phyloP scores from a whole-genome alignment of 2,888 invertebrate genomes.

The Plutella xylostella region DNA sequence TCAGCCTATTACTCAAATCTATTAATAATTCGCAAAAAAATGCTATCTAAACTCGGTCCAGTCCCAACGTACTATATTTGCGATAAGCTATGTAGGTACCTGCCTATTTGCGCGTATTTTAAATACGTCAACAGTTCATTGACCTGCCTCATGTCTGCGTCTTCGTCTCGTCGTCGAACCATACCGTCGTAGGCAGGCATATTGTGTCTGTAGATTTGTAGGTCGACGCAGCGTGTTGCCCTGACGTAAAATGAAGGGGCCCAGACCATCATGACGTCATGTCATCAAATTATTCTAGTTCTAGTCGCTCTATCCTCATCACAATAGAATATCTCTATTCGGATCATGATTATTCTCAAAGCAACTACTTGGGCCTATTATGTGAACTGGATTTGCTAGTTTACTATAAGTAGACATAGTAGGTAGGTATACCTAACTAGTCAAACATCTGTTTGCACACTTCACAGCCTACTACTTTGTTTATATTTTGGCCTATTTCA shows the following conservation, averaged over 20 bases:
- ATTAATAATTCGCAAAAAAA: constrained; percentile 57
- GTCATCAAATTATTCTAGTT: constrained; percentile 34
- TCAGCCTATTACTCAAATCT: no score
- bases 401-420: constrained; percentile 45
- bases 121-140: constrained; percentile 67
- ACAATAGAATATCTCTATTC: constrained; percentile 29
- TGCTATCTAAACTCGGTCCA: constrained; percentile 42
- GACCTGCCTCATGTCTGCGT: constrained; percentile 35
- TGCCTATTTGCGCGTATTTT: constrained; percentile 57
- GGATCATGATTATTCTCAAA: neutral
- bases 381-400: constrained; percentile 43
- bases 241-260: constrained; percentile 60
- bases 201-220: constrained; percentile 68
- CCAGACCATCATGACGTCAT: constrained; percentile 58
- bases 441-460: constrained; percentile 60
- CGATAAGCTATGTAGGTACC: constrained; percentile 66
- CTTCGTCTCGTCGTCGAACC: constrained; percentile 48
- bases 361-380: constrained; percentile 46
- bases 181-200: constrained; percentile 27
- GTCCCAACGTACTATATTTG: constrained; percentile 55
- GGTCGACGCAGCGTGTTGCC: constrained; percentile 50
- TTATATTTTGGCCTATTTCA: constrained; percentile 49
- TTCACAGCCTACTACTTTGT: constrained; percentile 58
- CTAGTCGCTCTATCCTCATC: constrained; percentile 31
- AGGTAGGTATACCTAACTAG: constrained; percentile 23